phyloP scores from a whole-genome alignment of 2,888 invertebrate genomes.

The Pterobdella sp. region DNA sequence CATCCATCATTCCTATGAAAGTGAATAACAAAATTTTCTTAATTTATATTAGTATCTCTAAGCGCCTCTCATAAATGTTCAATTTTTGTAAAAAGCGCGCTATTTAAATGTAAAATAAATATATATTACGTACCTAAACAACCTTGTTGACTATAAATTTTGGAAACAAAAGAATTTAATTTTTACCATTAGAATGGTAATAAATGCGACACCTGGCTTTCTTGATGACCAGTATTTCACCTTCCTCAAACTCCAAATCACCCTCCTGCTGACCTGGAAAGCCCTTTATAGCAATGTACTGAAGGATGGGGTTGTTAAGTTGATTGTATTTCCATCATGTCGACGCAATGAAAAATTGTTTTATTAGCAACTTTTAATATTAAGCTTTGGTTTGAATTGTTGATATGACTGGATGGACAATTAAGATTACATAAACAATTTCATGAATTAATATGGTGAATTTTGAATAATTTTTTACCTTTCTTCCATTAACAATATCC shows the following conservation, averaged over 20 bases:
- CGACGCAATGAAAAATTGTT: no score
- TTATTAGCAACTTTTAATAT: not conserved
- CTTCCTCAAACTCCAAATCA: conserved; percentile 18
- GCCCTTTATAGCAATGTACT: conserved; percentile 21
- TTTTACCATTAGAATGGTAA: not conserved
- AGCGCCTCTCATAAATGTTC: no score
- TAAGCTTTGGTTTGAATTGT: no score
- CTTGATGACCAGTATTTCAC: conserved; percentile 12
- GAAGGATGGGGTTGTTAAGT: no score
- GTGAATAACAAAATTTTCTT: not conserved
- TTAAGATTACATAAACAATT: no score
- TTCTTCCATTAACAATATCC: not conserved
- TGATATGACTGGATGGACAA: no score
- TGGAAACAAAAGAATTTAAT: not conserved
- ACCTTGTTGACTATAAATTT: not conserved
- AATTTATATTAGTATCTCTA: no score
- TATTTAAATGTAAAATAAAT: not conserved
- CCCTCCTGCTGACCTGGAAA: conserved; percentile 26
- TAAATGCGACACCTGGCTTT: conserved; percentile 4
- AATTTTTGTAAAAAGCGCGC: no score
- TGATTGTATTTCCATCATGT: no score
- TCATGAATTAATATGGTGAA: no score
- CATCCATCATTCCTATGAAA: conserved; percentile 19
- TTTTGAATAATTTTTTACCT: not conserved
- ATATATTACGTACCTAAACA: not conserved